Conservation (phyloP, 2,888 invertebrate genomes). For the Zygogramma bicolorata region DNA sequence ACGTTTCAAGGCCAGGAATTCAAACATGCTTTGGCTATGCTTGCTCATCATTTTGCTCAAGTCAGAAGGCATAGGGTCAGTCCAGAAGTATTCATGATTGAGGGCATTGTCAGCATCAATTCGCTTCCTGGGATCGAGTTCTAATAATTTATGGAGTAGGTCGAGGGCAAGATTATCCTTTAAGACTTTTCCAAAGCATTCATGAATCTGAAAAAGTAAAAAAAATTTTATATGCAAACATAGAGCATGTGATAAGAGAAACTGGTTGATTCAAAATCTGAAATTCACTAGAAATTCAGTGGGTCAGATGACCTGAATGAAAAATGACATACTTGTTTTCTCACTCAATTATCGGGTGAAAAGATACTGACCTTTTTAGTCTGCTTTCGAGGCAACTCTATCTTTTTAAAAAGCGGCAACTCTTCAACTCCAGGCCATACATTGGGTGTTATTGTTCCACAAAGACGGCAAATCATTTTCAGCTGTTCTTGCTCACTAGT, state of each 20-base stretch:
- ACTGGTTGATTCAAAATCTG: no score
- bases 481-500: constrained; percentile 97
- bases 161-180: constrained; percentile 94
- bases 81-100: constrained; percentile 99
- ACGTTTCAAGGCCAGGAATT: constrained; percentile 85
- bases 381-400: constrained; percentile 89
- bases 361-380: constrained; percentile 77
- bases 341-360: no score
- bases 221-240: neutral
- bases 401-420: constrained; percentile 87
- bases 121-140: constrained; percentile 91
- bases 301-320: no score
- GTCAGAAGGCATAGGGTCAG: constrained; percentile 95
- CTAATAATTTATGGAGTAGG: constrained; percentile 89
- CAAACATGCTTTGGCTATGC: constrained; percentile 94
- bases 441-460: constrained; percentile 94
- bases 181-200: constrained; percentile 88
- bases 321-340: no score
- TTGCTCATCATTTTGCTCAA: constrained; percentile 92
- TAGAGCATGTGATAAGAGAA: neutral
- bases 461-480: constrained; percentile 93
- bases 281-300: no score
- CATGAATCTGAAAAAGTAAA: constrained; percentile 72
- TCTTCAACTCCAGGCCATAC: constrained; percentile 95
- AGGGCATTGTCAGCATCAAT: constrained; percentile 92